These are phyloP conservation scores for Apogon talboti DNA, from an alignment of 2,797 vertebrate genomes.

Conservation along the genomic window DNA sequence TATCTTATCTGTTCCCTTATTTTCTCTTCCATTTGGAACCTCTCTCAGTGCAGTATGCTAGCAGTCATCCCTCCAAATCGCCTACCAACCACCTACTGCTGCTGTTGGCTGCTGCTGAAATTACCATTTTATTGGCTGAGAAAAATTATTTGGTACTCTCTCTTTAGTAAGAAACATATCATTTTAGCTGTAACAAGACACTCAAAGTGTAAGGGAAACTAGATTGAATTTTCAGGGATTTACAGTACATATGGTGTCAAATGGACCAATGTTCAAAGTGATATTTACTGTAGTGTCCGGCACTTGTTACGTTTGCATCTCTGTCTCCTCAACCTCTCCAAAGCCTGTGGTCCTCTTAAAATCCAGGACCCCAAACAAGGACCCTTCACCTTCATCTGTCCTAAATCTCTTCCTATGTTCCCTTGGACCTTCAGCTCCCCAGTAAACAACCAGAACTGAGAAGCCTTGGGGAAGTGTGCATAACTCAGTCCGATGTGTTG, in stretches of 20 bases:
- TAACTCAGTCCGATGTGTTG: neutral
- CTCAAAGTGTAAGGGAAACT: conserved; percentile 19
- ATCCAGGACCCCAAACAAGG: conserved; percentile 25
- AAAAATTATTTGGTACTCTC: conserved; percentile 4
- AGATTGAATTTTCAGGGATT: conserved; percentile 68
- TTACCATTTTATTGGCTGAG: conserved; percentile 41
- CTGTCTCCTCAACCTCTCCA: conserved; percentile 40
- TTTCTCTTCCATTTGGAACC: conserved; percentile 54
- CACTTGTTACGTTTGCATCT: conserved; percentile 21
- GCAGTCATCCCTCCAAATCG: conserved; percentile 67
- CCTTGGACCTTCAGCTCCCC: conserved; percentile 18
- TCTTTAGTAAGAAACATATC: conserved; percentile 51
- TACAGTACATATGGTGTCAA: conserved; percentile 32
- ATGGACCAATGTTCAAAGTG: conserved; percentile 39
- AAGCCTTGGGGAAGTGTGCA: neutral
- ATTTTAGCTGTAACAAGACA: conserved; percentile 49
- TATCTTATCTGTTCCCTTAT: conserved; percentile 51
- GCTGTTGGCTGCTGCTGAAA: conserved; percentile 61
- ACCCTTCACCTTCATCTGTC: conserved; percentile 24
- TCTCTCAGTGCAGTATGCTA: conserved; percentile 64
- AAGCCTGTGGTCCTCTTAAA: conserved; percentile 40
- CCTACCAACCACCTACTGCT: conserved; percentile 73
- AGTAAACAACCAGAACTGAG: conserved; percentile 16
- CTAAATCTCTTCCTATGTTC: conserved; percentile 33
- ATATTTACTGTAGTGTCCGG: neutral